Evolutionary conservation across 2,113 vertebrate species (phyloP).

Genomic region (Addax nasomaculatus): DNA sequence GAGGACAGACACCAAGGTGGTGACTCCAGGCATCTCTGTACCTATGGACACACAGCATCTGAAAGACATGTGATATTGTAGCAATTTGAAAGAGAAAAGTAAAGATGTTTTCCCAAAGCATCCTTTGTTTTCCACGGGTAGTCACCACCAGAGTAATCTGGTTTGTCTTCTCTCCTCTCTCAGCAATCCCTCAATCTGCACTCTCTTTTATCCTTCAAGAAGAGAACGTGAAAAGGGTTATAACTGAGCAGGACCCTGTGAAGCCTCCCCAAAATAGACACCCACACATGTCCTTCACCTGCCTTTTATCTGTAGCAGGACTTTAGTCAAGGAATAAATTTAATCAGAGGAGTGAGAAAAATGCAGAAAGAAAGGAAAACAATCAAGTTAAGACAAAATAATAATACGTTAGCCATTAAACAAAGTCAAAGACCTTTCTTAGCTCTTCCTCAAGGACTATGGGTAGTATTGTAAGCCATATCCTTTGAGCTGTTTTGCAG

Average conservation of each 20-base stretch:
- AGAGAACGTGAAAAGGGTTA: not conserved
- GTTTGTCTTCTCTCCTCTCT: not conserved
- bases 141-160: not conserved
- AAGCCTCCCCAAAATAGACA: not conserved
- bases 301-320: not conserved
- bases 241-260: not conserved
- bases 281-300: not conserved
- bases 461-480: not conserved
- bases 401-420: not conserved
- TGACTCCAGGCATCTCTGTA: not conserved
- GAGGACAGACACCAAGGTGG: not conserved
- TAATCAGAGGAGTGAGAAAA: not conserved
- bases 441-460: not conserved
- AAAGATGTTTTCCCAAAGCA: not conserved
- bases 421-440: not conserved
- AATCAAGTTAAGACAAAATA: not conserved
- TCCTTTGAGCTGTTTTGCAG: not conserved
- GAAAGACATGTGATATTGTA: not conserved
- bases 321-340: not conserved
- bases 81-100: not conserved
- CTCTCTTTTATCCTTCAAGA: not conserved
- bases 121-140: not conserved
- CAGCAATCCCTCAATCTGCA: no score
- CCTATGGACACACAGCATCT: not conserved
- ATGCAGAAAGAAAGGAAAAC: not conserved